Base-by-base conservation (phyloP, 2,888 invertebrate genomes). In the Fabriciana adippe region DNA sequence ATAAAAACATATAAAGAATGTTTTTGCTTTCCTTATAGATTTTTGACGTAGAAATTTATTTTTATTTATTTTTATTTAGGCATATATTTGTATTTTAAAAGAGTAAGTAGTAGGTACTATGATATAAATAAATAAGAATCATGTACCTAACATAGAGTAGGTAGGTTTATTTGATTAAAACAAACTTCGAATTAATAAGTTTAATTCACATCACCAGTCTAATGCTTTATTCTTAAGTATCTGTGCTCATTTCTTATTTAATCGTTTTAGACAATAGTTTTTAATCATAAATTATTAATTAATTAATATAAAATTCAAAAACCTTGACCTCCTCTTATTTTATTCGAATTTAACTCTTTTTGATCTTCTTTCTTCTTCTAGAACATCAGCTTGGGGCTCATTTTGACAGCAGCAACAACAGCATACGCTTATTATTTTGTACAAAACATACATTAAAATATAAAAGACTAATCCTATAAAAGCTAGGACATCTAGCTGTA, bases 291-390 rank as follows among this genome's bases (percentile, higher is more conserved):
- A 62, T 35, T 54, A 50, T n/a, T 41, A 31, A 31, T 45, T 15
- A 15, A 21, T 26, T 47, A 50, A 48, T 16, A 61, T 41, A 11
- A 41, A 11, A 8, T 41, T 41, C 11, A 41, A 41, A 11, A 41
- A 41, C 11, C 11, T 2, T 2, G 11, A 41, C 35, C 35, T 4
- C 35, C 11, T 8, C 1, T 11, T 35, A 1, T 35, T 18, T 82
- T 75, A 92, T 79, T 92, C 92, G 76, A 92, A 92, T 74, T 92
- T 92, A 0, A 92, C 92, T 79, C 90, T 82, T 76, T 86, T 92
- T 31, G 81, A 79, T 74, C 79, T 85, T 71, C 87, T 85, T 64
- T 88, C 89, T 21, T 73, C 72, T 15, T 72, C 71, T n/a, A 71
- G 71, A 18, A 54, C 70, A 70, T 80, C 76, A n/a, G 76, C 61